These are phyloP conservation scores for Achatina immaculata DNA, from an alignment of 1,140 invertebrate genomes.

Conservation along the genomic window DNA sequence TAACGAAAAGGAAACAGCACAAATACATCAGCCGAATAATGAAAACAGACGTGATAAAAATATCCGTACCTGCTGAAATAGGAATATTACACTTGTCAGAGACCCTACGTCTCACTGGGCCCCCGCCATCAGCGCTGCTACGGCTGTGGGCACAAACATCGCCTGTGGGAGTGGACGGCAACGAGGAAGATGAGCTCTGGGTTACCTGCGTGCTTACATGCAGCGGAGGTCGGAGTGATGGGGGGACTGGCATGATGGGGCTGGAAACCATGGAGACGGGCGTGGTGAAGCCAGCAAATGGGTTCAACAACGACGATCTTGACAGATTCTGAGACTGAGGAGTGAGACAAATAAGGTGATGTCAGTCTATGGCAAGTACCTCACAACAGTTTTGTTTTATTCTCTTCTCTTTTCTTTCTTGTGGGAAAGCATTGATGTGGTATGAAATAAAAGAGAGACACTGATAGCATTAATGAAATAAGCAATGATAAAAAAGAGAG, in stretches of 20 bases:
- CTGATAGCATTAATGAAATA: too few relatives aligned
- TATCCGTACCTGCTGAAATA: constrained; percentile 83
- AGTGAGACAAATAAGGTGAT: neutral
- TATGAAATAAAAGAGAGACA: too few relatives aligned
- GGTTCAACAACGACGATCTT: constrained; percentile 42
- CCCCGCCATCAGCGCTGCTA: constrained; percentile 68
- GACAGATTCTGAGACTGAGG: constrained; percentile 27
- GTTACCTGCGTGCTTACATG: constrained; percentile 43
- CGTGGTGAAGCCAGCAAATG: constrained; percentile 36
- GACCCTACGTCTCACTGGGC: constrained; percentile 86
- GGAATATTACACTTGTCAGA: constrained; percentile 93
- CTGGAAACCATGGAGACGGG: constrained; percentile 39
- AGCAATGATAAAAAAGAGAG: neutral
- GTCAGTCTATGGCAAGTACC: neutral
- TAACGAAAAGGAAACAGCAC: too few relatives aligned
- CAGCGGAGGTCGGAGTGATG: constrained; percentile 48
- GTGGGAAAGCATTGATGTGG: too few relatives aligned
- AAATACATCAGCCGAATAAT: too few relatives aligned
- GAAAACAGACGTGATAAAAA: too few relatives aligned
- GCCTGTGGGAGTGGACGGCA: constrained; percentile 39
- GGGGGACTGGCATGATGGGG: constrained; percentile 42
- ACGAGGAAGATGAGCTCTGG: constrained; percentile 44
- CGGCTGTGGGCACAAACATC: constrained; percentile 41
- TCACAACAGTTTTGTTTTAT: too few relatives aligned
- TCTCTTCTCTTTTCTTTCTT: too few relatives aligned